Conservation (phyloP, 2,113 vertebrate species). For the Notothenia coriiceps region DNA sequence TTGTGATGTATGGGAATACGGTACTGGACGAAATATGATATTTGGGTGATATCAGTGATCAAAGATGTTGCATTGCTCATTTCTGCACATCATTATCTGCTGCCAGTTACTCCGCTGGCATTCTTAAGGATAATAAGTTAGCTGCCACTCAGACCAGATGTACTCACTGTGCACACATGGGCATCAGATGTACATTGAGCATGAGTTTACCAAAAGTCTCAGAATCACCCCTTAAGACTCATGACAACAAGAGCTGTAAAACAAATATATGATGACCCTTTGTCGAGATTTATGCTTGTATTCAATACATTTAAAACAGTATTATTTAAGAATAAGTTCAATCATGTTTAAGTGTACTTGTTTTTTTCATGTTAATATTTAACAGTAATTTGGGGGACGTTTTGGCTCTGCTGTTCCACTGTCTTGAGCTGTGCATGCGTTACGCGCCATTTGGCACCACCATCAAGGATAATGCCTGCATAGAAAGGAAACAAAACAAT, state of each 20-base stretch:
- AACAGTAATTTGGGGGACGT: not conserved
- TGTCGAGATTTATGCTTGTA: no score
- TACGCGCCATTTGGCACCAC: not conserved
- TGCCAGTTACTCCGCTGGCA: not conserved
- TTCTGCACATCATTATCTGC: not conserved
- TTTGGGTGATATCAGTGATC: no score
- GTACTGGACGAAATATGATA: no score
- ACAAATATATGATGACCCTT: not conserved
- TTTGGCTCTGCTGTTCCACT: not conserved
- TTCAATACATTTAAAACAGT: not conserved
- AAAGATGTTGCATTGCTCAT: not conserved
- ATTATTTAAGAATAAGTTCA: no score
- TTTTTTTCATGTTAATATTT: not conserved
- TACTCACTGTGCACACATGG: conserved; percentile 7
- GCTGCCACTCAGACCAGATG: not conserved
- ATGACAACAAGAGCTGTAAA: not conserved
- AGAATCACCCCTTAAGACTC: not conserved
- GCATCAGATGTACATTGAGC: not conserved
- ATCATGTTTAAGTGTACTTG: not conserved
- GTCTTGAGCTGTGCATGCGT: not conserved
- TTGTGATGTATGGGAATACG: no score
- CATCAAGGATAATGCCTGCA: not conserved
- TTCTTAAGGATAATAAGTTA: not conserved
- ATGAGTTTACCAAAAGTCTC: not conserved
- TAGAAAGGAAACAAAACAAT: not conserved